Evolutionary conservation across 2,888 invertebrate genomes (phyloP).

Genomic region (Cheiracanthium punctorium): DNA sequence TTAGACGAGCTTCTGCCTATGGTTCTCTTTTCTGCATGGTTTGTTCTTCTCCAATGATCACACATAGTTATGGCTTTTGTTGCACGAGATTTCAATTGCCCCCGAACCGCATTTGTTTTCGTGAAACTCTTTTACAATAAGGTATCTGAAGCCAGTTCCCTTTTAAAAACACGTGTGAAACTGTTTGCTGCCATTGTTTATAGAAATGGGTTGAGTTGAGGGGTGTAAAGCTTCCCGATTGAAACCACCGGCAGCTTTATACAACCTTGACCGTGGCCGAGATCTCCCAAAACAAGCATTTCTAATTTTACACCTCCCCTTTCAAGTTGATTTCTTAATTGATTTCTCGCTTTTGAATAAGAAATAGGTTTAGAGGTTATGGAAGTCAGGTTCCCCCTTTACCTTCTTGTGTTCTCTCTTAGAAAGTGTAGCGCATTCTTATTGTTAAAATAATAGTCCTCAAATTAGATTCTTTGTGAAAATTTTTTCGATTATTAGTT

Average conservation of each 20-base stretch:
- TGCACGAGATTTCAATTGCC: not conserved
- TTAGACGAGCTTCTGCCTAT: too few species aligned
- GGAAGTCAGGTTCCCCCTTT: not conserved
- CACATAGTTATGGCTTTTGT: not conserved
- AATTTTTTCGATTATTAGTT: too few species aligned
- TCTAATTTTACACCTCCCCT: not conserved
- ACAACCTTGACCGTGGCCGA: slow-evolving; percentile 7
- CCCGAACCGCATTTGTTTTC: not conserved
- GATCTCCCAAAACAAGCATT: not conserved
- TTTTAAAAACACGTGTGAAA: not conserved
- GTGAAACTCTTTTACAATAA: not conserved
- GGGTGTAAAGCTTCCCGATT: not conserved
- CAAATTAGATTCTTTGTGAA: too few species aligned
- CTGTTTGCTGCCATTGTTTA: not conserved
- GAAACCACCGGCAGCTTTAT: not conserved
- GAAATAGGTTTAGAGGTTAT: not conserved
- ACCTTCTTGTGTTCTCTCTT: too few species aligned
- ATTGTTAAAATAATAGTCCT: too few species aligned
- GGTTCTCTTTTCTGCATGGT: not conserved
- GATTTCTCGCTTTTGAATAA: not conserved
- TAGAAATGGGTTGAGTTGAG: slow-evolving; percentile 13
- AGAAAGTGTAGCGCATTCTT: too few species aligned
- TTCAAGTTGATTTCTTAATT: not conserved
- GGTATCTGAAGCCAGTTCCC: not conserved
- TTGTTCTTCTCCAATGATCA: not conserved